A percentile compares a stretch with the other conserved stretches of the same genome.
phyloP scores from a whole-genome alignment of 2,797 vertebrate genomes.

The Amblyraja radiata region DNA sequence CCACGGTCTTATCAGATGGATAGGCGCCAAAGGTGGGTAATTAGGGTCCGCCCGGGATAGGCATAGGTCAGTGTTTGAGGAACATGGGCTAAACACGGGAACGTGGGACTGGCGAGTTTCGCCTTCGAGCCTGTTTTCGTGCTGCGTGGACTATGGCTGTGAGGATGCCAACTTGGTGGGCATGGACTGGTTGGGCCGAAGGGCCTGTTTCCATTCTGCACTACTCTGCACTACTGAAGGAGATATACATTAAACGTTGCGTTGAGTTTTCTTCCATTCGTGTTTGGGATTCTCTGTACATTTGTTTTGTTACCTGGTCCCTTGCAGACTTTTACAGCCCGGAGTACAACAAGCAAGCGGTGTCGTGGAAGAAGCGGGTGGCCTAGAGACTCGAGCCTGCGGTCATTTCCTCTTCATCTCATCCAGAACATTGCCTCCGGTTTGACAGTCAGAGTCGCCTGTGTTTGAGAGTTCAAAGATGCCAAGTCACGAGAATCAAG shows the following conservation, averaged over 20 bases:
- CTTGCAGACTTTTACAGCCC: background rate
- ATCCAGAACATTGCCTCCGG: background rate
- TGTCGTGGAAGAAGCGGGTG: background rate
- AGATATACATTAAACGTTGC: background rate
- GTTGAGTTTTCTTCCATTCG: background rate
- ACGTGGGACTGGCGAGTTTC: no score
- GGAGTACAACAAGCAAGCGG: background rate
- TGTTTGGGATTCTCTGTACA: background rate
- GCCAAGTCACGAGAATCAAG: no score
- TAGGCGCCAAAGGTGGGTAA: no score
- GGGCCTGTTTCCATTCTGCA: no score
- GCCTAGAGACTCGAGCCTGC: background rate
- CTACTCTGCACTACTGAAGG: background rate
- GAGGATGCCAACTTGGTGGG: no score
- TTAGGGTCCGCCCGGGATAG: no score
- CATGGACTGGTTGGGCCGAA: no score
- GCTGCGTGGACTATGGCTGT: no score
- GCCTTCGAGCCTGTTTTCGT: no score
- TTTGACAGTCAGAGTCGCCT: background rate
- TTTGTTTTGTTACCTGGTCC: background rate
- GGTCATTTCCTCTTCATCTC: background rate
- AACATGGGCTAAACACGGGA: no score
- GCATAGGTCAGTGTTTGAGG: no score
- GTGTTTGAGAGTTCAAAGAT: background rate
- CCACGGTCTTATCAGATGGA: no score